A percentile compares a stretch with the other conserved stretches of the same genome.
phyloP scores from a whole-genome alignment of 2,797 vertebrate species.

The Chaetodon trifasciatus region DNA sequence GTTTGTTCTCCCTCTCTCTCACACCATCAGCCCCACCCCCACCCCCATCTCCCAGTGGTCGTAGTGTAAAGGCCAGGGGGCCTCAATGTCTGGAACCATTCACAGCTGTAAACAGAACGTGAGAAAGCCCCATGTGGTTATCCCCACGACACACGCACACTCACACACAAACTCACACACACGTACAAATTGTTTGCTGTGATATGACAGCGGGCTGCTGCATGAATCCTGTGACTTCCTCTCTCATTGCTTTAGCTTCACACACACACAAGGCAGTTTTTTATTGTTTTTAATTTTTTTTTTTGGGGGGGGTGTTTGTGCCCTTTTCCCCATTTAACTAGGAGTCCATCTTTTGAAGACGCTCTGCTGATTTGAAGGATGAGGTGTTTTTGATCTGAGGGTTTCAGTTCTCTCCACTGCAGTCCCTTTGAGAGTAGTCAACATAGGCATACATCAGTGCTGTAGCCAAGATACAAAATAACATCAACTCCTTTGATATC shows the following conservation, averaged over 20 bases:
- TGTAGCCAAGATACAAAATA: background rate
- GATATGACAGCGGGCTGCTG: constrained; percentile 67
- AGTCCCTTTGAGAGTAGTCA: background rate
- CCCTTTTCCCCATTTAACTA: constrained; percentile 63
- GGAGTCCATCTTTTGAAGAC: constrained; percentile 20
- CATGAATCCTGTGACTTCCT: constrained; percentile 75
- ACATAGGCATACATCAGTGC: background rate
- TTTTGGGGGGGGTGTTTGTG: constrained; percentile 33
- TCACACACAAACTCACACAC: constrained; percentile 36
- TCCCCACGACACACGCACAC: constrained; percentile 74
- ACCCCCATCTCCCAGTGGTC: constrained; percentile 69
- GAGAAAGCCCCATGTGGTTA: constrained; percentile 85
- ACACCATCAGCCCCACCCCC: constrained; percentile 38
- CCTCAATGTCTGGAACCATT: constrained; percentile 81
- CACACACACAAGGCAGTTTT: constrained; percentile 54
- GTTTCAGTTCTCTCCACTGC: background rate
- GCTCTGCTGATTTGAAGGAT: constrained; percentile 33
- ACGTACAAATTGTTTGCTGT: constrained; percentile 73
- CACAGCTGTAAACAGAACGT: constrained; percentile 87
- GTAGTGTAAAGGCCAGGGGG: constrained; percentile 77
- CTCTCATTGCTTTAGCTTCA: constrained; percentile 53
- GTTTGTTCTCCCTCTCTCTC: constrained; percentile 36
- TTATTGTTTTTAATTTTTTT: constrained; percentile 47
- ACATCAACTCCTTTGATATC: constrained; percentile 16
- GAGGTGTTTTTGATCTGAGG: constrained; percentile 18